Evolutionary conservation across 2,797 vertebrate genomes (phyloP).

Genomic region (Adrianichthys oophorus): DNA sequence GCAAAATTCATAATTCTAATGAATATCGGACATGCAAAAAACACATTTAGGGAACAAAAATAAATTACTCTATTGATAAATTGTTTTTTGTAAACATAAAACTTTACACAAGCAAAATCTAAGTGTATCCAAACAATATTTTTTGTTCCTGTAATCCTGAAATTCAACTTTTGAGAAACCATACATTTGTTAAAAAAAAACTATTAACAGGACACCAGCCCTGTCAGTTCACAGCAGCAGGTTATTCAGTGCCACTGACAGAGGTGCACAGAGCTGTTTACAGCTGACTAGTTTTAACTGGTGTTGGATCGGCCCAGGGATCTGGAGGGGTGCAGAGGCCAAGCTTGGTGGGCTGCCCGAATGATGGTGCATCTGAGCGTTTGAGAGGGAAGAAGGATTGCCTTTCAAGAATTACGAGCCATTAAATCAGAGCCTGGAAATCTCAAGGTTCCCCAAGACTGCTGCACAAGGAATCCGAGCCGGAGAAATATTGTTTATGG

Average conservation of each 20-base stretch:
- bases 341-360: conserved; percentile 50
- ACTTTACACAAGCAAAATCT: too few species aligned
- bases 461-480: conserved; percentile 95
- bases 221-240: conserved; percentile 41
- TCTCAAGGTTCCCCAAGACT: conserved; percentile 99
- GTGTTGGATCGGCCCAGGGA: conserved; percentile 56
- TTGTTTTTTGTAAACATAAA: too few species aligned
- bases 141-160: conserved; percentile 1
- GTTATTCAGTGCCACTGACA: conserved; percentile 53
- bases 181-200: conserved; percentile 17
- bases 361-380: conserved; percentile 67
- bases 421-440: conserved; percentile 97
- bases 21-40: too few species aligned
- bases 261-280: conserved; percentile 58
- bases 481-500: conserved; percentile 97
- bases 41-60: too few species aligned
- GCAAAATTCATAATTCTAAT: too few species aligned
- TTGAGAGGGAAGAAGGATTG: conserved; percentile 80
- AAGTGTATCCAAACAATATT: conserved; percentile 8
- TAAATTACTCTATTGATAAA: too few species aligned
- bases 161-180: background rate
- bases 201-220: conserved; percentile 20
- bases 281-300: conserved; percentile 68
- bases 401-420: conserved; percentile 94
- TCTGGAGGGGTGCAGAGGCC: conserved; percentile 63